Evolutionary conservation across 2,113 vertebrate species (phyloP), one percentile per base, ranked within the genome.

Genomic region (Caranx ignobilis): DNA sequence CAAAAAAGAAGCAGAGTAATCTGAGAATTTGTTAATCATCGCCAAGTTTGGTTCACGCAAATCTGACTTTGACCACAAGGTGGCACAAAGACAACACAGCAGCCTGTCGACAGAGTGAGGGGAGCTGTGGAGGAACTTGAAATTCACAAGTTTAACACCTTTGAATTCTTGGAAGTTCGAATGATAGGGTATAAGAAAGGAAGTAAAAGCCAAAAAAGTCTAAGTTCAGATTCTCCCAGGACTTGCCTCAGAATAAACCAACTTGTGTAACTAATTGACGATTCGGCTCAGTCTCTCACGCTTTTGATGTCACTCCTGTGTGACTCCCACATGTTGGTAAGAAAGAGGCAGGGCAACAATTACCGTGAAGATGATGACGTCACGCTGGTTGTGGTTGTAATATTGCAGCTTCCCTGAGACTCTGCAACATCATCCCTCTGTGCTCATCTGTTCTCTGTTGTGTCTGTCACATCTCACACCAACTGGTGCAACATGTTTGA

Each of bases 21-120:
- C 26, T 26, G 26, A 26, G 26, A 26, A 26, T 26, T 35, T 71
- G 3, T 6, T 26, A 62, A 6, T 39, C 32, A 15, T 2, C 3
- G 3, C 8, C 4, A 41, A 31, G 8, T n/a, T 32, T 6, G 7
- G 19, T 10, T 43, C 3, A 16, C 18, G 31, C 18, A 77, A 11
- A 55, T 78, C 34, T 18, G 18, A 67, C 15, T 70, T 57, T 72
- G 47, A 77, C 86, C 92, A 91, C 79, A 76, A 83, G 91, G 34
- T 82, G 92, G 91, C 6, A 18, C 70, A 81, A 68, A 72, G 7
- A 59, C 56, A 67, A 52, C 72, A 77, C 2, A 1, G 41, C 13
- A 50, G 39, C 5, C 31, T 0, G 10, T 9, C 11, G 41, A 34
- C 3, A 19, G 41, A 66, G 0, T 19, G 1, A 63, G 19, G 3